These are phyloP conservation scores for Phoenoteleia sp. DNA, from an alignment of 2,888 invertebrate species.

Conservation along the genomic window DNA sequence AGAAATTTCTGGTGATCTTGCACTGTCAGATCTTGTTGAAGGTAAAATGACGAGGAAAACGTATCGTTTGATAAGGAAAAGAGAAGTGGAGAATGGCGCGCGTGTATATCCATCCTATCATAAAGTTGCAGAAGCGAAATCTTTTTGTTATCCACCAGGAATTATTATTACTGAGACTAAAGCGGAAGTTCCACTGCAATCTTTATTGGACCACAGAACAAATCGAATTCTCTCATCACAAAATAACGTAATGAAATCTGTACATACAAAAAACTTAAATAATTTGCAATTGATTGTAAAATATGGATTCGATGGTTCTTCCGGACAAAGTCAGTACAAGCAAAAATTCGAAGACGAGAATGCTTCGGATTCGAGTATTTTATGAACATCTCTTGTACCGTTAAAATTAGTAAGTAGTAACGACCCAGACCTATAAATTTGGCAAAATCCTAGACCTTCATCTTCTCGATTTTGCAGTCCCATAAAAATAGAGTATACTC, in stretches of 20 bases:
- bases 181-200: conserved; percentile 60
- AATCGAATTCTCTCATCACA: conserved; percentile 14
- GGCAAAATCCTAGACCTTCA: conserved; percentile 66
- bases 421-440: conserved; percentile 41
- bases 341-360: conserved; percentile 43
- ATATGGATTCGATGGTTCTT: conserved; percentile 50
- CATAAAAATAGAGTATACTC: conserved; percentile 61
- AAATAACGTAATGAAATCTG: conserved; percentile 12
- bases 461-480: conserved; percentile 67
- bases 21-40: conserved; percentile 40
- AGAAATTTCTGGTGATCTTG: conserved; percentile 49
- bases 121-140: conserved; percentile 58
- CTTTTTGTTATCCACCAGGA: conserved; percentile 51
- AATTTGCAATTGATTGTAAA: conserved; percentile 37
- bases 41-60: conserved; percentile 45
- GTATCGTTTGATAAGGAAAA: conserved; percentile 43
- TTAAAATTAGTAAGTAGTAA: conserved; percentile 30
- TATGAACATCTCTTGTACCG: conserved; percentile 46
- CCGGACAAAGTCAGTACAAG: conserved; percentile 53
- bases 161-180: conserved; percentile 49
- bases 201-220: conserved; percentile 56
- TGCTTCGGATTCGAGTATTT: conserved; percentile 41
- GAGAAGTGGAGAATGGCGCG: conserved; percentile 38
- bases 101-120: conserved; percentile 55
- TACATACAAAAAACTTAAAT: conserved; percentile 7